A percentile compares a stretch with the other conserved stretches of the same genome.
Evolutionary conservation across 2,113 vertebrate genomes (phyloP).

Genomic region (Laticauda colubrina): DNA sequence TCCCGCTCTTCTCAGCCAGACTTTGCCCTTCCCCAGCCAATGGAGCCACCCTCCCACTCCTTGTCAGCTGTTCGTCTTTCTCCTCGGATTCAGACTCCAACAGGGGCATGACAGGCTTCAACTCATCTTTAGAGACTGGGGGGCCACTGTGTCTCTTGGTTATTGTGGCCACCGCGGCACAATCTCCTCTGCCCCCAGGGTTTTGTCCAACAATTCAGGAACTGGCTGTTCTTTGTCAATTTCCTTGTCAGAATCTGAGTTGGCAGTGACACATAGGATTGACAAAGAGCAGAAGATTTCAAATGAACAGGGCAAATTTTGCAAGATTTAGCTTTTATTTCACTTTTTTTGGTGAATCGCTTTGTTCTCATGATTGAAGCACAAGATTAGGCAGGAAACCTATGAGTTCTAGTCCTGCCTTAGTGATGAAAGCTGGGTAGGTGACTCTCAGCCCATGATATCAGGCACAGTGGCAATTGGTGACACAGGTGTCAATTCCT

Average conservation of each 20-base stretch:
- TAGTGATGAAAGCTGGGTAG: neutral
- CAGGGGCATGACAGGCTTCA: neutral
- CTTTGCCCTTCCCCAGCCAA: too few relatives aligned
- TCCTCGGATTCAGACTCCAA: too few relatives aligned
- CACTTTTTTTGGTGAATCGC: neutral
- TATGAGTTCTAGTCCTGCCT: neutral
- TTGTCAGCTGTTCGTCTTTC: too few relatives aligned
- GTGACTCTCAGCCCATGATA: neutral
- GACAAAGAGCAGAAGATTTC: neutral
- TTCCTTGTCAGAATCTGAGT: neutral
- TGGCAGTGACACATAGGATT: neutral
- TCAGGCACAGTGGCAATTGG: neutral
- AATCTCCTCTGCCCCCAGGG: neutral
- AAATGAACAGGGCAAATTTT: neutral
- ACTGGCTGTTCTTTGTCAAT: neutral
- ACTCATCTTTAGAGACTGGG: neutral
- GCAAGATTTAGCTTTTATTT: neutral
- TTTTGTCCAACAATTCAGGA: neutral
- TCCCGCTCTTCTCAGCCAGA: too few relatives aligned
- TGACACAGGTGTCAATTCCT: neutral
- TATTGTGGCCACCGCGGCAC: neutral
- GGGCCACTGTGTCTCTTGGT: neutral
- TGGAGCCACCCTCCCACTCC: too few relatives aligned
- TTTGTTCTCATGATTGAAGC: neutral
- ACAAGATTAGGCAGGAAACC: neutral